phyloP scores from a whole-genome alignment of 2,888 invertebrate genomes.

The Rhogogaster chlorosoma region DNA sequence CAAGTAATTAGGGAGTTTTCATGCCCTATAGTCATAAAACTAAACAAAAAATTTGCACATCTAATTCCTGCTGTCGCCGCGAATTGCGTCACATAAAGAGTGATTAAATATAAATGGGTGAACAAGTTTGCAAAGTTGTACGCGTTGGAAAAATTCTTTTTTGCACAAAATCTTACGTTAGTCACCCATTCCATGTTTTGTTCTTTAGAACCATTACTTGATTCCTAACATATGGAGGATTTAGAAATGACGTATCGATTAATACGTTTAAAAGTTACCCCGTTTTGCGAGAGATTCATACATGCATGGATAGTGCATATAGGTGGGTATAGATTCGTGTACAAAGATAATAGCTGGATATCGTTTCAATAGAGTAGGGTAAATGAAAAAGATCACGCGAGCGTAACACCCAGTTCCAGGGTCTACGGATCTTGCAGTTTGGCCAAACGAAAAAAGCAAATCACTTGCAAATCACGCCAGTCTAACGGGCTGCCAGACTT shows the following conservation, averaged over 20 bases:
- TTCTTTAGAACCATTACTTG: background rate
- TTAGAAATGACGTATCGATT: constrained; percentile 6
- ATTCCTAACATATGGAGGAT: background rate
- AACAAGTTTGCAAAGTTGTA: background rate
- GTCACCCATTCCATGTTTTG: background rate
- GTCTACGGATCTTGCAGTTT: constrained; percentile 35
- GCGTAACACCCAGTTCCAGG: constrained; percentile 44
- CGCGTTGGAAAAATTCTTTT: background rate
- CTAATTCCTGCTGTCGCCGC: background rate
- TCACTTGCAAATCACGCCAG: constrained; percentile 37
- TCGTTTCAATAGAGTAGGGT: background rate
- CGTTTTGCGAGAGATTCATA: background rate
- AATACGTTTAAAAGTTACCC: background rate
- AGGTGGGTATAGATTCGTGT: background rate
- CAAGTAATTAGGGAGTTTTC: constrained; percentile 1
- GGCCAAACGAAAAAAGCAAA: constrained; percentile 1
- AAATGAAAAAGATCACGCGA: constrained; percentile 42
- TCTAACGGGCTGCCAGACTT: constrained; percentile 45
- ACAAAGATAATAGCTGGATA: background rate
- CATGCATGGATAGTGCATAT: background rate
- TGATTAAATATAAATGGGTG: constrained; percentile 9
- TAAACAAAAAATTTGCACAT: background rate
- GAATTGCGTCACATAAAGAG: constrained; percentile 4
- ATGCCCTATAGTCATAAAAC: background rate
- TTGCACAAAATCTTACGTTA: background rate